Evolutionary conservation across 2,888 invertebrate genomes (phyloP).

Genomic region (Lysandra bellargus): DNA sequence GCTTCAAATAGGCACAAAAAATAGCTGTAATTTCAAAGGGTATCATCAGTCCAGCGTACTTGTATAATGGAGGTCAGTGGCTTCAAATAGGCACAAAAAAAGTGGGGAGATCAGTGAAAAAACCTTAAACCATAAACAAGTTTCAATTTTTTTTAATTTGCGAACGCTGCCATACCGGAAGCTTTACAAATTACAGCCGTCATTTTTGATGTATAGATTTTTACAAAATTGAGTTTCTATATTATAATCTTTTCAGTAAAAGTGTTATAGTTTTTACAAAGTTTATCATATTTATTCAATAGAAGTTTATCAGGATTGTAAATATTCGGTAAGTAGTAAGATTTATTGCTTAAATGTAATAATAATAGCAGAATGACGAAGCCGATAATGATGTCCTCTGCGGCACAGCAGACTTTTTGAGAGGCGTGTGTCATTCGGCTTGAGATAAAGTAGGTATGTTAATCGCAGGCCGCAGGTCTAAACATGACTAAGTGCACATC

Average conservation of each 20-base stretch:
- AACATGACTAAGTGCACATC: not conserved
- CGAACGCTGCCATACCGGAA: constrained; percentile 51
- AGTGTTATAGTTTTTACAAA: not conserved
- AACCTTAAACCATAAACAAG: not conserved
- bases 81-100: too few relatives aligned
- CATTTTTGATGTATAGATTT: constrained; percentile 64
- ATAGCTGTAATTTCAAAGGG: too few relatives aligned
- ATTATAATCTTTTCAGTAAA: constrained; percentile 31
- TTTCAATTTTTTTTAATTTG: not conserved
- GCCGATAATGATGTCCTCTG: constrained; percentile 55
- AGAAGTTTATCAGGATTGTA: not conserved
- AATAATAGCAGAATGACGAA: constrained; percentile 56
- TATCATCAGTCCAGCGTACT: too few relatives aligned
- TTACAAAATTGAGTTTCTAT: constrained; percentile 46
- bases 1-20: too few relatives aligned
- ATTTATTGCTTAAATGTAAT: constrained; percentile 39
- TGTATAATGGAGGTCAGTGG: too few relatives aligned
- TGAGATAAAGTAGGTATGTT: constrained; percentile 34
- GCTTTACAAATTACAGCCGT: constrained; percentile 52
- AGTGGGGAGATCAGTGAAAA: too few relatives aligned
- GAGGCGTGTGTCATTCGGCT: constrained; percentile 47
- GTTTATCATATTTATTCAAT: not conserved
- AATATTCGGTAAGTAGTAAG: constrained; percentile 43
- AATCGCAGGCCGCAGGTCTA: not conserved
- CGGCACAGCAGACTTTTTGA: constrained; percentile 41